Conservation (phyloP, 2,888 invertebrate genomes). For the Cartodere bifasciata region DNA sequence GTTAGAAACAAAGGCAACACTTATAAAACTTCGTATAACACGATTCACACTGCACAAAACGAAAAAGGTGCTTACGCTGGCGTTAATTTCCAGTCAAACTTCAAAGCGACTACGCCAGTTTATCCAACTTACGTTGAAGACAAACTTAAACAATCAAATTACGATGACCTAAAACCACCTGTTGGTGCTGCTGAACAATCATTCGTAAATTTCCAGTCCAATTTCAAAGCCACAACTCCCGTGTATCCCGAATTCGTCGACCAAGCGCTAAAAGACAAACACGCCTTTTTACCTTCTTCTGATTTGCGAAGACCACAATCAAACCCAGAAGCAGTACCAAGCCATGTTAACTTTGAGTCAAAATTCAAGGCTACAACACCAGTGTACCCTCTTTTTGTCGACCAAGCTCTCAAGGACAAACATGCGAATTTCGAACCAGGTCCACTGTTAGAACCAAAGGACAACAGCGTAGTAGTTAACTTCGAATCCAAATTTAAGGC, state of each 20-base stretch:
- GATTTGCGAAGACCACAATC: too few species aligned
- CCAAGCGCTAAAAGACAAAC: constrained; percentile 8
- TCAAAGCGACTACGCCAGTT: constrained; percentile 15
- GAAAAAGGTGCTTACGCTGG: too few species aligned
- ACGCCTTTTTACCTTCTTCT: neutral
- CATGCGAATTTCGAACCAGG: too few species aligned
- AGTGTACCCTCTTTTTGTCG: constrained; percentile 11
- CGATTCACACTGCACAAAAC: too few species aligned
- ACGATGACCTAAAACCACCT: constrained; percentile 6
- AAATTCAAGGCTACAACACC: constrained; percentile 15
- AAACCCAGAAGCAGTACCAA: too few species aligned
- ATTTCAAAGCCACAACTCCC: constrained; percentile 21
- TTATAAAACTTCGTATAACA: too few species aligned
- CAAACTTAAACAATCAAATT: constrained; percentile 4
- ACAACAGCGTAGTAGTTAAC: too few species aligned
- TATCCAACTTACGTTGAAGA: constrained; percentile 12
- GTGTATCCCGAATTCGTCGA: constrained; percentile 18
- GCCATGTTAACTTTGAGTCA: constrained; percentile 13
- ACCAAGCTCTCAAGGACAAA: constrained; percentile 5
- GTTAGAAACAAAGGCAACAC: too few species aligned
- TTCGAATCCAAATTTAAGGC: constrained; percentile 19
- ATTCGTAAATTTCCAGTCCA: constrained; percentile 20
- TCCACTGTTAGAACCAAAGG: too few species aligned
- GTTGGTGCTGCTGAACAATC: neutral
- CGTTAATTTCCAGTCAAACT: constrained; percentile 13